Percentiles rank a stretch among this genome's conserved stretches.
Evolutionary conservation across 92 coral and sea anemone genomes (phyloP).

Genomic region (Meandrina meandrites): DNA sequence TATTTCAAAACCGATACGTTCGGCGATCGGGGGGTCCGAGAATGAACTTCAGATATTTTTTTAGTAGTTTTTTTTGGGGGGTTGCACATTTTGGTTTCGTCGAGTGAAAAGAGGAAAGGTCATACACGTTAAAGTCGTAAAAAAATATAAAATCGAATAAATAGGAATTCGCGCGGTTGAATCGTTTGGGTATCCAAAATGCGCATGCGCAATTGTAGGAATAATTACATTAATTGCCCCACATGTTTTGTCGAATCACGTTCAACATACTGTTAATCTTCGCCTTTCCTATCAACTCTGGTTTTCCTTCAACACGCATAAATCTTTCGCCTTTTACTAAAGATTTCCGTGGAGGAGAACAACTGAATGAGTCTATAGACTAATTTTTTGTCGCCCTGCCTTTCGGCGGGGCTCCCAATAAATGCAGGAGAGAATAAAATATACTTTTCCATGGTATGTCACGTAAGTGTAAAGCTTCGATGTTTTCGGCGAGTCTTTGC

Average conservation of each 20-base stretch:
- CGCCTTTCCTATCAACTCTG: constrained; percentile 32
- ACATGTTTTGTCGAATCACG: not conserved
- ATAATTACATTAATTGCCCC: constrained; percentile 17
- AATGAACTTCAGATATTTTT: not conserved
- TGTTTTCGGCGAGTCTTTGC: too few species aligned
- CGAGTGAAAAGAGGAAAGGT: not conserved
- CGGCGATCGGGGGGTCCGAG: not conserved
- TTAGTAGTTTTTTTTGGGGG: not conserved
- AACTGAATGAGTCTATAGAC: constrained; percentile 93
- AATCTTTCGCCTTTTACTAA: constrained; percentile 89
- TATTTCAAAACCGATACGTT: too few species aligned
- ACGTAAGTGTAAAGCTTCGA: too few species aligned
- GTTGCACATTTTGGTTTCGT: not conserved
- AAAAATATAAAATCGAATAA: not conserved
- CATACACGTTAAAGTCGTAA: not conserved
- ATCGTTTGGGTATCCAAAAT: not conserved
- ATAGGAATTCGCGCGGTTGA: not conserved
- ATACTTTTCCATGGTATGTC: too few species aligned
- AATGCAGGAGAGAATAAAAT: not conserved
- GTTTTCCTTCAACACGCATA: constrained; percentile 91
- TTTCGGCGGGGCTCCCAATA: constrained; percentile 75
- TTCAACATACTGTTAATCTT: not conserved
- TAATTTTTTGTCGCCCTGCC: constrained; percentile 97
- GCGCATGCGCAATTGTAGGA: constrained; percentile 26
- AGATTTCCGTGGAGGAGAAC: constrained; percentile 97